Evolutionary conservation across 1,140 invertebrate genomes (phyloP).

Genomic region (Phthorimaea operculella): DNA sequence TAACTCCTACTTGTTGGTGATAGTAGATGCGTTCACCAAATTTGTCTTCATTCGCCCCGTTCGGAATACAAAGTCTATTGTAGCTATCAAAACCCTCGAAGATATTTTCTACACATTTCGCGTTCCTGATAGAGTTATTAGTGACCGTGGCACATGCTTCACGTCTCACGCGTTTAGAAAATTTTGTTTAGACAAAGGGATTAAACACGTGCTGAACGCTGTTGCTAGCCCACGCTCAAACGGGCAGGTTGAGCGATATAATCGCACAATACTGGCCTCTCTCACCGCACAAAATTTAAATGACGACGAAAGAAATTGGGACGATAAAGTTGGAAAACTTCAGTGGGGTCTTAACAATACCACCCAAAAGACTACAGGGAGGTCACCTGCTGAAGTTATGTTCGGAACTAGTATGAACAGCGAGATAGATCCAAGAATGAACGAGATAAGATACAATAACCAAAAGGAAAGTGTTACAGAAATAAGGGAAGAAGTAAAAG

Average conservation of each 20-base stretch:
- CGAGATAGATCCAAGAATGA: neutral
- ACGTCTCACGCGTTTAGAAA: neutral
- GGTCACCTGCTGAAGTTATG: neutral
- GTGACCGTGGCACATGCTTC: neutral
- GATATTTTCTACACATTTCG: neutral
- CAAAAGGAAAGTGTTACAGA: neutral
- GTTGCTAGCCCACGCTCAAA: neutral
- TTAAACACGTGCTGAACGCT: neutral
- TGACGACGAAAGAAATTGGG: neutral
- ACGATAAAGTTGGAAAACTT: neutral
- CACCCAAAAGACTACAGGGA: neutral
- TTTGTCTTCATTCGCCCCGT: neutral
- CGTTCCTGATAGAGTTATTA: neutral
- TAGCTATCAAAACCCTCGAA: neutral
- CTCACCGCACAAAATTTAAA: neutral
- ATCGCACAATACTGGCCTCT: neutral
- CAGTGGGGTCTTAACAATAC: neutral
- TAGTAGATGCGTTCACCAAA: neutral
- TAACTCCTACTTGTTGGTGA: neutral
- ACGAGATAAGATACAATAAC: neutral
- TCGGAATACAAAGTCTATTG: neutral
- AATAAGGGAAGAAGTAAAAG: neutral
- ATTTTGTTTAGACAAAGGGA: constrained; percentile 1
- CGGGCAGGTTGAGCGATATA: neutral
- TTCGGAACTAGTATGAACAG: neutral